A percentile compares a stretch with the other conserved stretches of the same genome.
phyloP scores from a whole-genome alignment of 2,888 invertebrate species.

The Yponomeuta cagnagella region DNA sequence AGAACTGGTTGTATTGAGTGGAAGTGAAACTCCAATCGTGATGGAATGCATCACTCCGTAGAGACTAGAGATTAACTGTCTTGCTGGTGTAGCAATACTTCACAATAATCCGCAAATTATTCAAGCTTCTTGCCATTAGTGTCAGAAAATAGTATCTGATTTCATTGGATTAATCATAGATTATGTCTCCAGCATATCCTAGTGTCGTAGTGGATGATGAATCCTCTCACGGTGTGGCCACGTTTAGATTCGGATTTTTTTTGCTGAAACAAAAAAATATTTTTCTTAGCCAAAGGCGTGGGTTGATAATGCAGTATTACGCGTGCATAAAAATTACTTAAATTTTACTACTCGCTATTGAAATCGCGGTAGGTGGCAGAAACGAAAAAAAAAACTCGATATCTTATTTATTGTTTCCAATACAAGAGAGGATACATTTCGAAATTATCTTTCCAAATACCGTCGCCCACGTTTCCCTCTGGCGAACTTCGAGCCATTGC shows the following conservation, averaged over 20 bases:
- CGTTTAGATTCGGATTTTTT: background rate
- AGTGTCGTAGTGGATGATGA: background rate
- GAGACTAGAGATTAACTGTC: background rate
- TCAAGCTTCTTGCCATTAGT: background rate
- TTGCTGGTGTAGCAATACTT: background rate
- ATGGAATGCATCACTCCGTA: background rate
- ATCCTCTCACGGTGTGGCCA: background rate
- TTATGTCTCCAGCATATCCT: background rate
- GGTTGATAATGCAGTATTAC: background rate
- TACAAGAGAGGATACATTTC: background rate
- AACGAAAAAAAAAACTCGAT: background rate
- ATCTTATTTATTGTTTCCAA: no score
- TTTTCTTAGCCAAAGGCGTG: background rate
- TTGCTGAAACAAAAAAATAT: background rate
- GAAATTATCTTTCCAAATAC: background rate
- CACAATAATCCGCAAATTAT: background rate
- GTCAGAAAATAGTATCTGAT: background rate
- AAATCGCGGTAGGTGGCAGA: background rate
- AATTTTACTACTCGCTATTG: no score
- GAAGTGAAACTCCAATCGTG: background rate
- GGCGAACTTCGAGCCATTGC: no score
- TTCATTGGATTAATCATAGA: background rate
- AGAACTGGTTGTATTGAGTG: background rate
- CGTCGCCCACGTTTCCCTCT: background rate
- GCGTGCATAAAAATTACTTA: no score